Conservation (phyloP, 2,888 invertebrate genomes). For the Dusona sp. region DNA sequence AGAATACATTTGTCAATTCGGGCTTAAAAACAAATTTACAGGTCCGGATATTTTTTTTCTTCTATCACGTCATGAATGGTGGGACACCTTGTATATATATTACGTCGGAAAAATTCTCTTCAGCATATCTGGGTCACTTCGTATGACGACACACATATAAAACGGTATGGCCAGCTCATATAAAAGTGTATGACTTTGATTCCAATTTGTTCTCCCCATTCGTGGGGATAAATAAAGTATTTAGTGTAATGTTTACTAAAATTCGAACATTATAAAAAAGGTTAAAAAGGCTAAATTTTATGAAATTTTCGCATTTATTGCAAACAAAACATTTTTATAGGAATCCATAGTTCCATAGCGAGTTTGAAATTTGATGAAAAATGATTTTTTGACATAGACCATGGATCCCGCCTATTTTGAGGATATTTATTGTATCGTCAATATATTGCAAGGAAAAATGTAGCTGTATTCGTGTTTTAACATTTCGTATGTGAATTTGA, state of each 20-base stretch:
- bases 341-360: too few relatives aligned
- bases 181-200: neutral
- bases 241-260: neutral
- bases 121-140: neutral
- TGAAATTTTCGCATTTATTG: neutral
- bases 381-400: too few relatives aligned
- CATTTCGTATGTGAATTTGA: neutral
- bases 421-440: neutral
- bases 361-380: too few relatives aligned
- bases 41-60: neutral
- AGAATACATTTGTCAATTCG: too few relatives aligned
- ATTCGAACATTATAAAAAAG: neutral
- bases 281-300: neutral
- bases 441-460: neutral
- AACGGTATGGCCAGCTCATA: neutral
- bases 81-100: neutral
- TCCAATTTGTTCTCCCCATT: neutral
- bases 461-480: neutral
- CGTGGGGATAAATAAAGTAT: neutral
- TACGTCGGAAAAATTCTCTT: neutral
- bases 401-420: too few relatives aligned
- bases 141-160: neutral
- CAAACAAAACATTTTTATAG: too few relatives aligned
- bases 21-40: neutral
- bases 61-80: neutral